Percentiles rank a stretch among this genome's conserved stretches.
Conservation (phyloP, 2,797 vertebrate genomes). For the Pseudopleuronectes americanus region DNA sequence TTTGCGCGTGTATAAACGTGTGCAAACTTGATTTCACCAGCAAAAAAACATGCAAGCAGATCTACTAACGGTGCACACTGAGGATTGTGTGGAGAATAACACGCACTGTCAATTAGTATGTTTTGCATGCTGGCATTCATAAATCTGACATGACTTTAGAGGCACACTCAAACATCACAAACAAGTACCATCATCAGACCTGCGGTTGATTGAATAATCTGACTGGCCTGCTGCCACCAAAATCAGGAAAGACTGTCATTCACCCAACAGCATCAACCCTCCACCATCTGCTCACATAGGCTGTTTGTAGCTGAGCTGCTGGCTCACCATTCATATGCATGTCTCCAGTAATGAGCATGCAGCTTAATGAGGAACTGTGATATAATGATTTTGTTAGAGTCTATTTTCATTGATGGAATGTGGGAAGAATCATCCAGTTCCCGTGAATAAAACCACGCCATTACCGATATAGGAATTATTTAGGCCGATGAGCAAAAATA, state of each 20-base stretch:
- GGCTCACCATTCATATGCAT: slow-evolving; percentile 41
- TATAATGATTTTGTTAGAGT: slow-evolving; percentile 17
- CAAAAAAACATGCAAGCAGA: too few relatives aligned
- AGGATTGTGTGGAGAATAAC: too few relatives aligned
- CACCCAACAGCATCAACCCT: slow-evolving; percentile 27
- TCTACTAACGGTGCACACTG: too few relatives aligned
- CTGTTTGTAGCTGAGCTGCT: slow-evolving; percentile 40
- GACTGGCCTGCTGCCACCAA: slow-evolving; percentile 38
- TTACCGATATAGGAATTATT: not conserved
- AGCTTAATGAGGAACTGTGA: slow-evolving; percentile 18
- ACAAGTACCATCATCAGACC: slow-evolving; percentile 6
- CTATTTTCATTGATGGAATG: slow-evolving; percentile 7
- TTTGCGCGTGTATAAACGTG: too few relatives aligned
- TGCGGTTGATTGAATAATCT: slow-evolving; percentile 29
- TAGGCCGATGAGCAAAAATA: not conserved
- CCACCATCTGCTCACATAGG: slow-evolving; percentile 58
- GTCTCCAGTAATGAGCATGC: slow-evolving; percentile 40
- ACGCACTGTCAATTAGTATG: too few relatives aligned
- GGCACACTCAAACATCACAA: slow-evolving; percentile 2
- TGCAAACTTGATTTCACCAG: too few relatives aligned
- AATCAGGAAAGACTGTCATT: slow-evolving; percentile 46
- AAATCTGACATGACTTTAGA: slow-evolving; percentile 8
- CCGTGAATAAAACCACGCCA: not conserved
- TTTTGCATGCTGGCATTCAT: not conserved
- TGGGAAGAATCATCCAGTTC: not conserved